phyloP scores from a whole-genome alignment of 2,888 invertebrate genomes.

The Ceraclea dissimilis region DNA sequence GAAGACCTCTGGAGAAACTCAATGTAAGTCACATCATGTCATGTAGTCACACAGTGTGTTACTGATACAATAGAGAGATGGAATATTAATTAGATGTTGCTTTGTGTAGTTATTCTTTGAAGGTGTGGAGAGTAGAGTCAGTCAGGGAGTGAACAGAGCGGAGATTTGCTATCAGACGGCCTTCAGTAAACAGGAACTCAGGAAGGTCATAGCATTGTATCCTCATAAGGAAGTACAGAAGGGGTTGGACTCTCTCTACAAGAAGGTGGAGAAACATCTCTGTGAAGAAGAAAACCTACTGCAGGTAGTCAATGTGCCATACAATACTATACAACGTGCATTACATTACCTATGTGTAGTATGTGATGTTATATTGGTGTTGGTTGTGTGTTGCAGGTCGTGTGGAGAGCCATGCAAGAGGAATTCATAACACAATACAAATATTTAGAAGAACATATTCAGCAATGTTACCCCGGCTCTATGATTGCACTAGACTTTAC shows the following conservation, averaged over 20 bases:
- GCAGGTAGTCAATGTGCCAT: constrained; percentile 56
- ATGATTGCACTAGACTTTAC: constrained; percentile 91
- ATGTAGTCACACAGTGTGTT: no score
- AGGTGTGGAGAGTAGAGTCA: constrained; percentile 88
- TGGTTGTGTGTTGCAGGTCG: constrained; percentile 65
- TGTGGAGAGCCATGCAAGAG: constrained; percentile 99
- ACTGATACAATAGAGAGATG: no score
- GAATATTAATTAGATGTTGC: no score
- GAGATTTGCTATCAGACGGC: constrained; percentile 98
- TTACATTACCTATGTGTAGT: no score
- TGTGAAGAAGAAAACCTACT: constrained; percentile 90
- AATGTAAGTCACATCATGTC: no score
- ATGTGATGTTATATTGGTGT: neutral
- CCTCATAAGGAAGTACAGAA: constrained; percentile 89
- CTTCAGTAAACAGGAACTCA: constrained; percentile 92
- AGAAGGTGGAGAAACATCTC: constrained; percentile 95
- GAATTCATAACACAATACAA: constrained; percentile 97
- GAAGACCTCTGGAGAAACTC: constrained; percentile 83
- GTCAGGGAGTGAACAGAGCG: constrained; percentile 89
- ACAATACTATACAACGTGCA: no score
- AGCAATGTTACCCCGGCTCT: constrained; percentile 93
- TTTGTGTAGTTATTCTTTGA: constrained; percentile 81
- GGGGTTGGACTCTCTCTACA: constrained; percentile 85
- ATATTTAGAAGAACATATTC: constrained; percentile 85
- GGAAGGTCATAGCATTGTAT: constrained; percentile 91